These are phyloP conservation scores for Capitella teleta DNA, from an alignment of 1,140 invertebrate genomes.

Conservation along the genomic window DNA sequence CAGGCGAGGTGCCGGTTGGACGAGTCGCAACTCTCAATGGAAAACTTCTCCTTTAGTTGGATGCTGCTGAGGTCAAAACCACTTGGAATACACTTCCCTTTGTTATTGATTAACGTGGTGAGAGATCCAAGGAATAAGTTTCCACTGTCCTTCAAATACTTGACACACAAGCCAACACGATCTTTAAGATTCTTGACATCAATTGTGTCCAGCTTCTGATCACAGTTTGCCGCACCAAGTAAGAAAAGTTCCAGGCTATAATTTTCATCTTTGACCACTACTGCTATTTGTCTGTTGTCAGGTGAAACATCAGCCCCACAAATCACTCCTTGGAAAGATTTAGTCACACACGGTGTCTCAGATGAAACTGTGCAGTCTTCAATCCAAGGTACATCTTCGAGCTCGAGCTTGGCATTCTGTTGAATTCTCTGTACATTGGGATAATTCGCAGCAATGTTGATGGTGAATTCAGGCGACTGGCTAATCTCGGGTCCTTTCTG, in stretches of 20 bases:
- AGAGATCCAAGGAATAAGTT: constrained; percentile 8
- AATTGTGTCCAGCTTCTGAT: not conserved
- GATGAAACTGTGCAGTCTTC: constrained; percentile 2
- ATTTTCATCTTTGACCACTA: constrained; percentile 2
- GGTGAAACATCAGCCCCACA: not conserved
- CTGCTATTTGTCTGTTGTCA: constrained; percentile 1
- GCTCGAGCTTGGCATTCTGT: not conserved
- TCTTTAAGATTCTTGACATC: constrained; percentile 6
- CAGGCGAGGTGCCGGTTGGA: not conserved
- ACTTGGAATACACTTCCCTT: not conserved
- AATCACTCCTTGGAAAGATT: not conserved
- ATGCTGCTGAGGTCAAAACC: constrained; percentile 3
- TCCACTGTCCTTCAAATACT: constrained; percentile 4
- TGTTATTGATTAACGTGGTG: constrained; percentile 2
- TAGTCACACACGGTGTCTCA: not conserved
- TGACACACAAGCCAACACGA: constrained; percentile 1
- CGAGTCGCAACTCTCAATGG: constrained; percentile 7
- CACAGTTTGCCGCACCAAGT: constrained; percentile 1
- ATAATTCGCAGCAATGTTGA: constrained; percentile 9
- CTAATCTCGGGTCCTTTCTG: not conserved
- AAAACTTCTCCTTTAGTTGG: constrained; percentile 3
- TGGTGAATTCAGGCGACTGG: not conserved
- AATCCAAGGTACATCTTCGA: constrained; percentile 3
- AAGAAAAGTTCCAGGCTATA: not conserved
- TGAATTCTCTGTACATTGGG: not conserved